Evolutionary conservation across 2,888 invertebrate species (phyloP).

Genomic region (Torymus aiolomorphi): DNA sequence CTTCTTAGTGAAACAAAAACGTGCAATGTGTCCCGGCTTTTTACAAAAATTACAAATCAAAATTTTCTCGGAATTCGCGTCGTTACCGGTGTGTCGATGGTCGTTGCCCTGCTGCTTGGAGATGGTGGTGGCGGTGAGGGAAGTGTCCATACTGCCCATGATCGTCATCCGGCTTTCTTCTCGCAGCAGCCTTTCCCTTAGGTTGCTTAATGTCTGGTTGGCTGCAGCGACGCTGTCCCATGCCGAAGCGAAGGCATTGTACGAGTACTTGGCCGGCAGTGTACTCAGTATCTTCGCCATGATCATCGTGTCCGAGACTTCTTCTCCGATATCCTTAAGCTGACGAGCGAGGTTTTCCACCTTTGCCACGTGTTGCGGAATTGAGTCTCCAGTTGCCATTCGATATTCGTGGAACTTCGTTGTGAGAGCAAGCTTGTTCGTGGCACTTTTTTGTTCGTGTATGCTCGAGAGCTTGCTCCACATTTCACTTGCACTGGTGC

Average conservation of each 20-base stretch:
- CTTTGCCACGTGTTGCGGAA: conserved; percentile 14
- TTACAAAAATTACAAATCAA: conserved; percentile 33
- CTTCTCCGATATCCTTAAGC: conserved; percentile 25
- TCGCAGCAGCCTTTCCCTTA: conserved; percentile 50
- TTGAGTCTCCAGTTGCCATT: conserved; percentile 30
- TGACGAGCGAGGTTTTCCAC: conserved; percentile 9
- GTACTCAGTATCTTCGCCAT: conserved; percentile 46
- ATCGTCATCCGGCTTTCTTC: conserved; percentile 43
- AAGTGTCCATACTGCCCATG: conserved; percentile 23
- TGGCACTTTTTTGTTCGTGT: conserved; percentile 6
- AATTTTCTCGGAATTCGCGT: neutral
- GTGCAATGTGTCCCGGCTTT: too few species aligned
- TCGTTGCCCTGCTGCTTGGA: conserved; percentile 8
- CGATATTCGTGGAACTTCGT: conserved; percentile 44
- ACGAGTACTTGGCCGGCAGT: conserved; percentile 29
- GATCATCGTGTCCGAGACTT: conserved; percentile 34
- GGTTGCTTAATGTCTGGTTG: neutral
- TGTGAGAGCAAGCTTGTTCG: conserved; percentile 1
- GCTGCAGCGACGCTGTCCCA: conserved; percentile 38
- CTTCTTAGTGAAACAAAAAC: too few species aligned
- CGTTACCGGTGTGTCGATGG: neutral
- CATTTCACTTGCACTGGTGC: too few species aligned
- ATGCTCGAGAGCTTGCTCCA: too few species aligned
- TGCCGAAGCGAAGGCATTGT: conserved; percentile 38
- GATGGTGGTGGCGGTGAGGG: conserved; percentile 22